phyloP scores from a whole-genome alignment of 2,113 vertebrate genomes.

The Plecturocebus donacophilus region DNA sequence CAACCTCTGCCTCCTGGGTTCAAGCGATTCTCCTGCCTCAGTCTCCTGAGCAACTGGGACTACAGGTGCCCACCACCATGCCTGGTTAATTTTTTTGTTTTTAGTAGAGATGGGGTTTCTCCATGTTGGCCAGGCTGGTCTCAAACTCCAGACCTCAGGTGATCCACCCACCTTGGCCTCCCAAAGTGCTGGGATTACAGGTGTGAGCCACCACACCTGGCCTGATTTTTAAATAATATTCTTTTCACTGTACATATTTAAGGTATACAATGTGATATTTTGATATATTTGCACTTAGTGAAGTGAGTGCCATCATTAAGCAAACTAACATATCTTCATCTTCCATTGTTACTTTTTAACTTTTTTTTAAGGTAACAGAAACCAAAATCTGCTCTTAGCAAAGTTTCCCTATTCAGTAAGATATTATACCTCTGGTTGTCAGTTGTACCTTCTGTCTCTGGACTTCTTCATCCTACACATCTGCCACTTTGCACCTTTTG shows the following conservation, averaged over 20 bases:
- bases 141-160: no score
- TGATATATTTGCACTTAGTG: neutral
- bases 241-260: neutral
- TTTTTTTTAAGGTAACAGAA: accelerated
- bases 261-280: neutral
- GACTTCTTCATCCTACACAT: accelerated
- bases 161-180: no score
- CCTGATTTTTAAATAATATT: no score
- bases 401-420: neutral
- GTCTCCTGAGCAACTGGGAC: no score
- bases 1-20: no score
- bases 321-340: neutral
- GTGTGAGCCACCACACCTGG: no score
- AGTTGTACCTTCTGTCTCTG: neutral
- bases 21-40: no score
- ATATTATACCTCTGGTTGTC: neutral
- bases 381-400: neutral
- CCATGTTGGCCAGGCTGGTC: no score
- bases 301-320: neutral
- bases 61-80: no score
- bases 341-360: neutral
- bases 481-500: neutral
- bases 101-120: no score
- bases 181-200: no score
- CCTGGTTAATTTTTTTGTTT: no score